phyloP scores from a whole-genome alignment of 1,140 invertebrate species.

The Apocrypta bakeri region DNA sequence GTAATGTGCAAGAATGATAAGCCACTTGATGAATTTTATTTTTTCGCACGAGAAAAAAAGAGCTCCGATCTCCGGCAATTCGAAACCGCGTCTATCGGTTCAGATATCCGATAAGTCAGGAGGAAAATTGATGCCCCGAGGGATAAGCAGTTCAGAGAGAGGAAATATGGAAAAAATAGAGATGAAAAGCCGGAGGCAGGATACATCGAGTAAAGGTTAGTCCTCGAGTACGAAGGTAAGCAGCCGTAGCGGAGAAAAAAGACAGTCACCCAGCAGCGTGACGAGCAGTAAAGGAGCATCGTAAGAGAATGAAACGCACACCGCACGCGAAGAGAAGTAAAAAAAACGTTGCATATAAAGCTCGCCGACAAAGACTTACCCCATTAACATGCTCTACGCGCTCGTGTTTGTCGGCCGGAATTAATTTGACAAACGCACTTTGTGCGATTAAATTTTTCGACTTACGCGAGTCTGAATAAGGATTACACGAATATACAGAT shows the following conservation, averaged over 20 bases:
- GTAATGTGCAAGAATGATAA: background rate
- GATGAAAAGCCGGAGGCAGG: background rate
- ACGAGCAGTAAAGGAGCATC: slow-evolving; percentile 4
- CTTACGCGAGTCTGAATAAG: background rate
- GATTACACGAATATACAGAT: too few relatives aligned
- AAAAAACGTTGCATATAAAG: background rate
- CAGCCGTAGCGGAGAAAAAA: background rate
- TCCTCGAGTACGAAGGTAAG: background rate
- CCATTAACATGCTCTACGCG: background rate
- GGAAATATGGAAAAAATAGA: background rate
- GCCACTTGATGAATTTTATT: background rate
- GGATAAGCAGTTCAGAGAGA: background rate
- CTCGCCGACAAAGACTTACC: background rate
- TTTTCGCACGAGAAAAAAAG: too few relatives aligned
- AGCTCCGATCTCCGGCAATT: background rate
- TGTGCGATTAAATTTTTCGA: background rate
- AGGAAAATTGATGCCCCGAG: background rate
- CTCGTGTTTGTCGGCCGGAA: background rate
- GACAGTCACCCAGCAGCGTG: background rate
- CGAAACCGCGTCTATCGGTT: background rate
- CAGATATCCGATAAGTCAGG: background rate
- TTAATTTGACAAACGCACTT: background rate
- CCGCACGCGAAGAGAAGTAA: background rate
- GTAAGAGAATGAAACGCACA: background rate
- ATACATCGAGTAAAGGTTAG: too few relatives aligned